A percentile compares a stretch with the other conserved stretches of the same genome.
Evolutionary conservation across 2,113 vertebrate species (phyloP).

Genomic region (Chelonoidis abingdonii): DNA sequence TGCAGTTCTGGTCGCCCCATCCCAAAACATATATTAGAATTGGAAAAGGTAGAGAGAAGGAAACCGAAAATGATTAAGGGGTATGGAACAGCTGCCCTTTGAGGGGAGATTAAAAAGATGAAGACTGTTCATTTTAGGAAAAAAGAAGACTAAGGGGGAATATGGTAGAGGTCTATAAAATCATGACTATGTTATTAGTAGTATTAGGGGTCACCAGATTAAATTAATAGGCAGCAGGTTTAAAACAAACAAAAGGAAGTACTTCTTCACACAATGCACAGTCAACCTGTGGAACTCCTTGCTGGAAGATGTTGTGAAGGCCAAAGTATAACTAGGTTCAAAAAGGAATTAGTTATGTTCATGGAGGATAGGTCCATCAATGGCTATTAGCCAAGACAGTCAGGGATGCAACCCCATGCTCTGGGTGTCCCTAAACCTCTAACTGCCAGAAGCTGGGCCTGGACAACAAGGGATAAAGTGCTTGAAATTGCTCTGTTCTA

Average conservation of each 20-base stretch:
- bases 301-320: too few species aligned
- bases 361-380: background rate
- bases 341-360: background rate
- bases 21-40: too few species aligned
- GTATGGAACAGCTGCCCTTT: too few species aligned
- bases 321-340: background rate
- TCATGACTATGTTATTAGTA: too few species aligned
- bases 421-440: background rate
- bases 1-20: too few species aligned
- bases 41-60: too few species aligned
- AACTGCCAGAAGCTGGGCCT: background rate
- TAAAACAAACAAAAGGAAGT: background rate
- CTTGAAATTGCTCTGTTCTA: background rate
- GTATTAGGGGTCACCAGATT: background rate
- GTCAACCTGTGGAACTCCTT: too few species aligned
- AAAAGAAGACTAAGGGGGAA: too few species aligned
- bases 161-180: too few species aligned
- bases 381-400: background rate
- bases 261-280: background rate
- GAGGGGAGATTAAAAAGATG: too few species aligned
- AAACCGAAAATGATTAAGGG: too few species aligned
- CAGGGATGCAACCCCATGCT: background rate
- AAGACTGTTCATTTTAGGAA: too few species aligned
- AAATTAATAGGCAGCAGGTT: background rate
- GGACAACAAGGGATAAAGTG: background rate